phyloP scores from a whole-genome alignment of 2,113 vertebrate genomes.

The Ailurus styani region DNA sequence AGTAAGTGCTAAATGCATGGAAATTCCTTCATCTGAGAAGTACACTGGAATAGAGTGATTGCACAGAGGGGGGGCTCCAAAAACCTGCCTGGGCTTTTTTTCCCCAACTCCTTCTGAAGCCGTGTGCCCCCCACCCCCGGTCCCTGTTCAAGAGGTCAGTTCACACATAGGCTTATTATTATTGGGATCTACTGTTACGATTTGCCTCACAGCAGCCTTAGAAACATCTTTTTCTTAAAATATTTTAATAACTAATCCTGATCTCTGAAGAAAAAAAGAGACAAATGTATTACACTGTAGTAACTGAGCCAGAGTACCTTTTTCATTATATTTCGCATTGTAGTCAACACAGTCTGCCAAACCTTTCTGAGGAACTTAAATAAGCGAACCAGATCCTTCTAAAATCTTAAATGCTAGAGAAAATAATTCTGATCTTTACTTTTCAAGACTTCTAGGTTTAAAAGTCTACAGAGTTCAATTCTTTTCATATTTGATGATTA shows the following conservation, averaged over 20 bases:
- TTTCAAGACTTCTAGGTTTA: not conserved
- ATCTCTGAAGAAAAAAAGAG: not conserved
- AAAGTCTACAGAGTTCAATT: not conserved
- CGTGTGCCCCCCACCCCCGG: accelerated
- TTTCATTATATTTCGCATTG: not conserved
- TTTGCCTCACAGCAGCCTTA: not conserved
- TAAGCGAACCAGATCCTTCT: not conserved
- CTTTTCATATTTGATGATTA: not conserved
- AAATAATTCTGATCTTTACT: not conserved
- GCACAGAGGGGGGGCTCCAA: not conserved
- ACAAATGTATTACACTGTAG: not conserved
- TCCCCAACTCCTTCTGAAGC: not conserved
- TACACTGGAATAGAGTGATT: not conserved
- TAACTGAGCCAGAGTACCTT: not conserved
- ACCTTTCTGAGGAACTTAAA: not conserved
- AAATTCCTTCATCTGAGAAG: not conserved
- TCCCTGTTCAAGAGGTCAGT: not conserved
- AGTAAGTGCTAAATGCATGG: not conserved
- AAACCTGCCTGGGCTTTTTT: not conserved
- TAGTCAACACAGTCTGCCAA: not conserved
- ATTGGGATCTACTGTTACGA: not conserved
- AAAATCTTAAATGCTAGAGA: not conserved
- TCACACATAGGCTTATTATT: not conserved
- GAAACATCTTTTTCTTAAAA: not conserved
- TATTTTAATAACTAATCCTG: not conserved